phyloP scores from a whole-genome alignment of 2,888 invertebrate species.

The Perizoma flavofasciatum region DNA sequence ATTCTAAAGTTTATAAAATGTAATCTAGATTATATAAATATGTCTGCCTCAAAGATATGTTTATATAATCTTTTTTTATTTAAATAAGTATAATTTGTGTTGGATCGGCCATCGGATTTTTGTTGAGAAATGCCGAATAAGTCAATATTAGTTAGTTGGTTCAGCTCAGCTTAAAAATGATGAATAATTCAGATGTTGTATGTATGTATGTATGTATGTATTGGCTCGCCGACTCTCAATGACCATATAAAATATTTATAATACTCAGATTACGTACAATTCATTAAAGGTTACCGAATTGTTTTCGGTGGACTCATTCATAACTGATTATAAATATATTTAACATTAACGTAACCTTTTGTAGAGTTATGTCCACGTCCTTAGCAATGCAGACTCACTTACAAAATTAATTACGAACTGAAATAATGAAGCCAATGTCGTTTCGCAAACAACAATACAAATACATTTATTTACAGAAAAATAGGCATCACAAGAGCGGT shows the following conservation, averaged over 20 bases:
- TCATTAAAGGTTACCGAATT: constrained; percentile 23
- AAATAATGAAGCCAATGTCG: background rate
- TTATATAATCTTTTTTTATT: no score
- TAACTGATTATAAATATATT: constrained; percentile 14
- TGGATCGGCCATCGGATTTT: background rate
- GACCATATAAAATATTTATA: constrained; percentile 12
- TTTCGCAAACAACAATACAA: no score
- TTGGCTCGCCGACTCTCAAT: constrained; percentile 1
- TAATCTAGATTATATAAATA: no score
- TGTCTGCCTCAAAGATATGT: no score
- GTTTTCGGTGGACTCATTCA: constrained; percentile 20
- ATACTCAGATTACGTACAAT: constrained; percentile 12
- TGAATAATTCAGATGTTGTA: no score
- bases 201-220: no score
- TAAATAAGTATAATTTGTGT: no score
- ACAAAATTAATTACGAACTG: no score
- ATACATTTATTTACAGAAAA: no score
- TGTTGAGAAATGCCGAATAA: constrained; percentile 1
- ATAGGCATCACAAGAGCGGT: no score
- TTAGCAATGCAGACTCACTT: constrained; percentile 2
- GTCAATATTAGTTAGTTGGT: constrained; percentile 4
- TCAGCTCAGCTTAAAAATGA: background rate
- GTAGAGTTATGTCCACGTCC: constrained; percentile 4
- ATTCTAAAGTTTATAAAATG: background rate
- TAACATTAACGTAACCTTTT: constrained; percentile 23